phyloP scores from a whole-genome alignment of 2,113 vertebrate species.

The Castor canadensis region DNA sequence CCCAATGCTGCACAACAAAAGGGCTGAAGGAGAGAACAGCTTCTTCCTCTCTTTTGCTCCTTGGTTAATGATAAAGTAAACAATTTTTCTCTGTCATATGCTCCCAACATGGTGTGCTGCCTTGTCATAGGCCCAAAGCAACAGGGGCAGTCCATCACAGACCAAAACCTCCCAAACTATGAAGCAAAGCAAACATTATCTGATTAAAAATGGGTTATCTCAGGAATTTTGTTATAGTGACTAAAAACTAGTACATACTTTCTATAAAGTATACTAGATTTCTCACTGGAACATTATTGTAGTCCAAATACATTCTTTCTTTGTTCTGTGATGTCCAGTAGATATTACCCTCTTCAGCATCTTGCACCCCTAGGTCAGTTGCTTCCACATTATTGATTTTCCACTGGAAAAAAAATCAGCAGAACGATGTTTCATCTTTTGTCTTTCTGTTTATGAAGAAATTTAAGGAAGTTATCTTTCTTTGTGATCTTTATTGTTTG shows the following conservation, averaged over 20 bases:
- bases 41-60: neutral
- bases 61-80: neutral
- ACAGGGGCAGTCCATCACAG: neutral
- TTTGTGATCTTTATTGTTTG: neutral
- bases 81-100: no score
- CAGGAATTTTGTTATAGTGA: neutral
- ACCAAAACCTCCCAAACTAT: neutral
- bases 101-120: neutral
- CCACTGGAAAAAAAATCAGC: neutral
- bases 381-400: neutral
- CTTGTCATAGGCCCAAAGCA: neutral
- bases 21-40: no score
- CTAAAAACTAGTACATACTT: neutral
- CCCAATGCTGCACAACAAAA: no score
- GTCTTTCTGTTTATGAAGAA: neutral
- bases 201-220: neutral
- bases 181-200: neutral
- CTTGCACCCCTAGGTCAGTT: neutral
- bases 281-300: neutral
- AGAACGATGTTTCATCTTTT: neutral
- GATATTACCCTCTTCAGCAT: neutral
- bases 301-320: neutral
- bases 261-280: neutral
- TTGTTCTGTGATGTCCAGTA: neutral
- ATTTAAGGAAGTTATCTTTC: neutral